Conservation (phyloP, 2,797 vertebrate species). For the Enteromius thamalakanensis region DNA sequence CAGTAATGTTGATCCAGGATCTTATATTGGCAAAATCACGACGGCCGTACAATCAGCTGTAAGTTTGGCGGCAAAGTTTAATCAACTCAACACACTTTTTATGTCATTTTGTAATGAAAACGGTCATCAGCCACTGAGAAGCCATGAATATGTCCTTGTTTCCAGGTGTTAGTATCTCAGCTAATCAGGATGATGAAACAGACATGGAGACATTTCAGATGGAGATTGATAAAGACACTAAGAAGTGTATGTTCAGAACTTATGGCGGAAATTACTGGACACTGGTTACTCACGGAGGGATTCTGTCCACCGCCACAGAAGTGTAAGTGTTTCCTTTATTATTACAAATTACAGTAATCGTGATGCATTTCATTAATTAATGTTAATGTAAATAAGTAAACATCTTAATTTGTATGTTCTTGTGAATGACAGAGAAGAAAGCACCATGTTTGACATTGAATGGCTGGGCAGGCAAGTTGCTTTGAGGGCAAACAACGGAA, state of each 20-base stretch:
- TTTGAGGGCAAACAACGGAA: conserved; percentile 90
- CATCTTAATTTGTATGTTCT: neutral
- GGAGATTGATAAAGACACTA: conserved; percentile 90
- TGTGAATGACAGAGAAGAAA: conserved; percentile 77
- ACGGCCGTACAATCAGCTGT: neutral
- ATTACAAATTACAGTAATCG: neutral
- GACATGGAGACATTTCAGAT: conserved; percentile 97
- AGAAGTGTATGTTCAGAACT: conserved; percentile 91
- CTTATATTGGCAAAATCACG: too few relatives aligned
- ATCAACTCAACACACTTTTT: neutral
- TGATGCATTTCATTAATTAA: neutral
- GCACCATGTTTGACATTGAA: conserved; percentile 93
- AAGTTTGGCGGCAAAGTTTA: neutral
- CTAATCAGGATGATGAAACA: conserved; percentile 94
- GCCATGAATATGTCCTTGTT: conserved; percentile 1
- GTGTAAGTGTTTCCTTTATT: conserved; percentile 76
- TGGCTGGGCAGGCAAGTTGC: conserved; percentile 89
- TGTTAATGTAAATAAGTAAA: neutral
- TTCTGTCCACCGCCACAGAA: conserved; percentile 91
- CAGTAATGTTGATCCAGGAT: too few relatives aligned
- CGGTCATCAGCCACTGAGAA: neutral
- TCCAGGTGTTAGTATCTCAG: conserved; percentile 91
- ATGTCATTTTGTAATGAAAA: neutral
- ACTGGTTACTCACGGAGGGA: conserved; percentile 90
- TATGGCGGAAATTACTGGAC: conserved; percentile 93